Evolutionary conservation across 2,797 vertebrate genomes (phyloP).

Genomic region (Crenuchus spilurus): DNA sequence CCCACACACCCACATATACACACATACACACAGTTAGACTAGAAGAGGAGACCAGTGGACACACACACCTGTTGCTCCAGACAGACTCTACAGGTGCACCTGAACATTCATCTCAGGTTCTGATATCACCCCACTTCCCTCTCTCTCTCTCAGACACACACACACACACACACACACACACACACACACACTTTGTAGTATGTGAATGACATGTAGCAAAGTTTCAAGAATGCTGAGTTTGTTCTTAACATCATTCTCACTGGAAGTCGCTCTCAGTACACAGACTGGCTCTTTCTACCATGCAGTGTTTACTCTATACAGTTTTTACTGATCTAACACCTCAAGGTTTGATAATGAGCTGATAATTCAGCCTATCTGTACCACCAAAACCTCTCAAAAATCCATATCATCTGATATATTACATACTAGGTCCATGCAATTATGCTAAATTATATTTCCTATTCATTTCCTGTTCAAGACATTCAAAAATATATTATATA

Average conservation of each 20-base stretch:
- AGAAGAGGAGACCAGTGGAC: neutral
- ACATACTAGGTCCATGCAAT: too few relatives aligned
- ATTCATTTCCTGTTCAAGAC: too few relatives aligned
- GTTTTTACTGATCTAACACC: too few relatives aligned
- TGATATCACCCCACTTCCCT: too few relatives aligned
- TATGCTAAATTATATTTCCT: too few relatives aligned
- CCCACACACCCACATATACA: neutral
- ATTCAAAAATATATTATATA: too few relatives aligned
- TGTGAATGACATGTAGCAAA: neutral
- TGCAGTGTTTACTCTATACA: too few relatives aligned
- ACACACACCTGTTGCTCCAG: slow-evolving; percentile 1
- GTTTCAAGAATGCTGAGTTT: neutral
- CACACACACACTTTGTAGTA: neutral
- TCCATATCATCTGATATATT: too few relatives aligned
- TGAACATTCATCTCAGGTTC: neutral
- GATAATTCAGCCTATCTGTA: too few relatives aligned
- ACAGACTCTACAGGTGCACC: slow-evolving; percentile 6
- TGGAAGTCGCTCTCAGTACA: neutral
- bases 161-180: slow-evolving; percentile 5
- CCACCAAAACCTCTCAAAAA: too few relatives aligned
- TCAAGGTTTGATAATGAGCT: too few relatives aligned
- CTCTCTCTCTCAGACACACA: neutral
- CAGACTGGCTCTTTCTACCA: neutral
- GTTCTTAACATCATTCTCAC: neutral
- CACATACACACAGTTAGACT: neutral